Evolutionary conservation across 1,140 invertebrate genomes (phyloP).

Genomic region (Anagrus nilaparvatae): DNA sequence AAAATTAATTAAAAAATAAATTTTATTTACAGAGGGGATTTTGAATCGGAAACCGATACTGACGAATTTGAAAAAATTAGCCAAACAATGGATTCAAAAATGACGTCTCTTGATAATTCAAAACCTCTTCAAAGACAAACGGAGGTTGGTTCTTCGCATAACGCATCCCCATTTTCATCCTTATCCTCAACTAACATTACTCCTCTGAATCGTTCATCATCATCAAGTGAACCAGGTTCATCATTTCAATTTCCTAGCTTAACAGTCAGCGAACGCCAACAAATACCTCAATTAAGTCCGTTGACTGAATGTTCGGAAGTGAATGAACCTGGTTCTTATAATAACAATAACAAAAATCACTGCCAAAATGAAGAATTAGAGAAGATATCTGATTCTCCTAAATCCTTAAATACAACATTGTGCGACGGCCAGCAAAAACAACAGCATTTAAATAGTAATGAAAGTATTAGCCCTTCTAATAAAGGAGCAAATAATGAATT

Average conservation of each 20-base stretch:
- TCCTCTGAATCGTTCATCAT: slow-evolving; percentile 30
- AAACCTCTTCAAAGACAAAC: slow-evolving; percentile 31
- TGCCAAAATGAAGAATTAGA: too few species aligned
- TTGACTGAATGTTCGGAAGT: slow-evolving; percentile 33
- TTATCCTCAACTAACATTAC: slow-evolving; percentile 35
- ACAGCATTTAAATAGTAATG: slow-evolving; percentile 26
- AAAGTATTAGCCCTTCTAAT: slow-evolving; percentile 31
- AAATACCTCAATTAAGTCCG: slow-evolving; percentile 31
- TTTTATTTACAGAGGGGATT: slow-evolving; percentile 45
- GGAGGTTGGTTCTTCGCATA: slow-evolving; percentile 41
- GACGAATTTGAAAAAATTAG: slow-evolving; percentile 74
- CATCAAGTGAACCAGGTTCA: slow-evolving; percentile 30
- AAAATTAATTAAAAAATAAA: slow-evolving; percentile 1
- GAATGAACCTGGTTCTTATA: slow-evolving; percentile 13
- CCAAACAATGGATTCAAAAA: slow-evolving; percentile 46
- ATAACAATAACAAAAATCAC: too few species aligned
- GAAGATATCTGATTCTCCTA: slow-evolving; percentile 28
- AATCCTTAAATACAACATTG: slow-evolving; percentile 21
- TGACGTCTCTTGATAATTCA: slow-evolving; percentile 26
- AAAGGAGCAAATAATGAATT: slow-evolving; percentile 46
- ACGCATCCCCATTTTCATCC: slow-evolving; percentile 31
- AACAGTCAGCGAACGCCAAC: slow-evolving; percentile 27
- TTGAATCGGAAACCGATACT: slow-evolving; percentile 71
- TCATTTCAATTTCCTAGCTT: slow-evolving; percentile 33
- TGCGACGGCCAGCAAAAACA: slow-evolving; percentile 33